Evolutionary conservation across 1,140 invertebrate genomes (phyloP).

Genomic region (Heliconius melpomene): DNA sequence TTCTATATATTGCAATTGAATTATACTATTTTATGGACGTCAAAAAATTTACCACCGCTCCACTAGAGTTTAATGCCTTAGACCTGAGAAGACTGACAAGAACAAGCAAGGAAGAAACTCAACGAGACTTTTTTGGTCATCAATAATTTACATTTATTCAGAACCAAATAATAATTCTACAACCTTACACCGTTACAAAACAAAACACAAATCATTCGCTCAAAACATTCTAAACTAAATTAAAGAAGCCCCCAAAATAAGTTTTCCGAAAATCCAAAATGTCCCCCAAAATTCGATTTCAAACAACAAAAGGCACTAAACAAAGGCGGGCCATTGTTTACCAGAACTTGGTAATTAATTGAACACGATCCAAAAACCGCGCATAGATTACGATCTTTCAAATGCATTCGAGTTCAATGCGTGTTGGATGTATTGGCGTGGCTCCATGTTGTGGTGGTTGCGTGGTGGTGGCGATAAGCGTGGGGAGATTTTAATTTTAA

Average conservation of each 20-base stretch:
- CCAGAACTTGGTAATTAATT: slow-evolving; percentile 45
- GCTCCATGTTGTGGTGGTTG: slow-evolving; percentile 20
- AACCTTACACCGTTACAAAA: not conserved
- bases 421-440: slow-evolving; percentile 37
- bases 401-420: slow-evolving; percentile 50
- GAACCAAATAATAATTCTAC: too few species aligned
- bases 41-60: too few species aligned
- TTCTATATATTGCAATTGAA: too few species aligned
- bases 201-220: not conserved
- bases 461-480: slow-evolving; percentile 4
- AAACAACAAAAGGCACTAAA: slow-evolving; percentile 22
- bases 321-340: slow-evolving; percentile 35
- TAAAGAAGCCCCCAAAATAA: not conserved
- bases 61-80: too few species aligned
- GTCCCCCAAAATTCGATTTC: not conserved
- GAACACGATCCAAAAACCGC: slow-evolving; percentile 52
- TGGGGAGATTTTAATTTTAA: slow-evolving; percentile 2
- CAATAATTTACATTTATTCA: too few species aligned
- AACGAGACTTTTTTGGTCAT: too few species aligned
- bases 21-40: too few species aligned
- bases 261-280: not conserved
- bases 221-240: not conserved
- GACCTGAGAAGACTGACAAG: too few species aligned
- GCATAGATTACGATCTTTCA: slow-evolving; percentile 51
- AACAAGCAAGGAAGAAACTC: too few species aligned